phyloP scores from a whole-genome alignment of 2,888 invertebrate species.

The Ichneumoninae sp. region DNA sequence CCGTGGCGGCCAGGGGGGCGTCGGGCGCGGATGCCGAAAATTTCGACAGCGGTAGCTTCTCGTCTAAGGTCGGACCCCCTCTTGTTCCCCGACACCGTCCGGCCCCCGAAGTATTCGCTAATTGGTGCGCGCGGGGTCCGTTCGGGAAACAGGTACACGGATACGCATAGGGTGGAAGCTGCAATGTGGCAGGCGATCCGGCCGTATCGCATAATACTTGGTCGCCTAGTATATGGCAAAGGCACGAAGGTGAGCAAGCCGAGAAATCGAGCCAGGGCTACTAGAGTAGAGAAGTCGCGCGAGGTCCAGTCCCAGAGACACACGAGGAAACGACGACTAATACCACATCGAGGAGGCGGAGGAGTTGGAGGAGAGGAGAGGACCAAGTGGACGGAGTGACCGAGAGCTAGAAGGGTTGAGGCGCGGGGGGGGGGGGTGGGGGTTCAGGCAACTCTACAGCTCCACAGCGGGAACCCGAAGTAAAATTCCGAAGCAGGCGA shows the following conservation, averaged over 20 bases:
- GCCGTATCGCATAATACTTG: slow-evolving; percentile 26
- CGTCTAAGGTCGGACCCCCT: slow-evolving; percentile 19
- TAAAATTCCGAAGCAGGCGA: slow-evolving; percentile 82
- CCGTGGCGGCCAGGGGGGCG: no score
- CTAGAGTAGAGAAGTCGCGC: slow-evolving; percentile 47
- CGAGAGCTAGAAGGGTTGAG: slow-evolving; percentile 50
- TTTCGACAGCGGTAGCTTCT: slow-evolving; percentile 20
- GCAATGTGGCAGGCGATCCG: slow-evolving; percentile 26
- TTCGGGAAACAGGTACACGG: slow-evolving; percentile 59
- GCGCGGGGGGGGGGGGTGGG: slow-evolving; percentile 43
- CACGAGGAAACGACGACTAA: slow-evolving; percentile 54
- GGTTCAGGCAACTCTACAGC: slow-evolving; percentile 47
- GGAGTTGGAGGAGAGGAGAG: slow-evolving; percentile 11
- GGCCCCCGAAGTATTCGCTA: slow-evolving; percentile 82
- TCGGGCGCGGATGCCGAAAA: slow-evolving; percentile 34
- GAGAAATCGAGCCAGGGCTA: slow-evolving; percentile 36
- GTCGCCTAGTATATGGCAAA: slow-evolving; percentile 16
- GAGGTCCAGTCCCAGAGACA: slow-evolving; percentile 45
- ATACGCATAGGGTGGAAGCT: slow-evolving; percentile 60
- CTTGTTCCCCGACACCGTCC: slow-evolving; percentile 71
- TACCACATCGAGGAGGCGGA: slow-evolving; percentile 5
- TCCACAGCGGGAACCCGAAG: slow-evolving; percentile 72
- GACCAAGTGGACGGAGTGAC: slow-evolving; percentile 47
- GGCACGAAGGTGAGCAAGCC: slow-evolving; percentile 38
- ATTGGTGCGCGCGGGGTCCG: slow-evolving; percentile 79